A percentile compares a stretch with the other conserved stretches of the same genome.
phyloP scores from a whole-genome alignment of 2,113 vertebrate species.

The Dendropsophus ebraccatus region DNA sequence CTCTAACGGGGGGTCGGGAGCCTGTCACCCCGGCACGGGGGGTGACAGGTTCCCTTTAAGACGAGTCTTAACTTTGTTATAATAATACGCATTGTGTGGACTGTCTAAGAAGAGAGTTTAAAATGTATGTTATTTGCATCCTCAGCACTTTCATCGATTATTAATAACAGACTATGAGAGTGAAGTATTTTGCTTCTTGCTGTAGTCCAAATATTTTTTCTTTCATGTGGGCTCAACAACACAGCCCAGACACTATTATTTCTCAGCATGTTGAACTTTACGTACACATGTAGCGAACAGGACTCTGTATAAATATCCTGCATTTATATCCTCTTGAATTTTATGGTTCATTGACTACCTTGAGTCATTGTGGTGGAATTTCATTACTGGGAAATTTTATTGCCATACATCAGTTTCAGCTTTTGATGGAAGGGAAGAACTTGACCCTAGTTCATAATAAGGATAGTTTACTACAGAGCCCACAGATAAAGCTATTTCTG shows the following conservation, averaged over 20 bases:
- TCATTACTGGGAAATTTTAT: slow-evolving; percentile 22
- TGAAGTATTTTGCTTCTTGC: background rate
- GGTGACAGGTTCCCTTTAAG: too few species aligned
- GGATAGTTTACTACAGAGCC: background rate
- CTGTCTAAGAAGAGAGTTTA: background rate
- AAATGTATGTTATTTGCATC: background rate
- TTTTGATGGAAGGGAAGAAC: slow-evolving; percentile 41
- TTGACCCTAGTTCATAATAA: slow-evolving; percentile 19
- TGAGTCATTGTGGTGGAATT: slow-evolving; percentile 12
- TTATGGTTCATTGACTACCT: slow-evolving; percentile 3
- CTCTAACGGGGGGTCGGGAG: too few species aligned
- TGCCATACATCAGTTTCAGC: slow-evolving; percentile 5
- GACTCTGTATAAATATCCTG: slow-evolving; percentile 12
- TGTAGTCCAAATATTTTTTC: slow-evolving; percentile 42
- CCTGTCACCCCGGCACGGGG: too few species aligned
- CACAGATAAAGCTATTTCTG: slow-evolving; percentile 10
- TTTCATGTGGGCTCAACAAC: slow-evolving; percentile 33
- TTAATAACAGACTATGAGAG: slow-evolving; percentile 47
- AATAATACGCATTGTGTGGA: slow-evolving; percentile 4
- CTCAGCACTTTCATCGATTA: slow-evolving; percentile 38
- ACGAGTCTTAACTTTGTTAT: background rate
- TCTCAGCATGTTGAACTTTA: slow-evolving; percentile 32
- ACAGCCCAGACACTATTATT: slow-evolving; percentile 14
- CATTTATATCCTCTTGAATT: background rate
- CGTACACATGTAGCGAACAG: slow-evolving; percentile 21